These are phyloP conservation scores for Cynaeus angustus DNA, from an alignment of 2,888 invertebrate species.

Conservation along the genomic window DNA sequence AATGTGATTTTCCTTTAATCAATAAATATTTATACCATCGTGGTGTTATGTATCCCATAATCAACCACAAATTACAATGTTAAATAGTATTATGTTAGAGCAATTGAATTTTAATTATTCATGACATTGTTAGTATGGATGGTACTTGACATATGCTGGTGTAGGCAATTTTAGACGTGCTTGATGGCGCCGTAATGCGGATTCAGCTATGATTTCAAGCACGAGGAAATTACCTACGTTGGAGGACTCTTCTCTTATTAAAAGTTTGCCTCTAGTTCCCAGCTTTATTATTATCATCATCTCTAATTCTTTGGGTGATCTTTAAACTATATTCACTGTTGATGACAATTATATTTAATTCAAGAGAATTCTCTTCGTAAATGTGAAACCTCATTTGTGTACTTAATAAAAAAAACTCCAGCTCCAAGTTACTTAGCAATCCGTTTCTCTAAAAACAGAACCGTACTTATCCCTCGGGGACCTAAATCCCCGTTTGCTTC, in stretches of 20 bases:
- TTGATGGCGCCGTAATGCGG: conserved; percentile 18
- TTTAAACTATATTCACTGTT: conserved; percentile 9
- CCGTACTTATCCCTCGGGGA: no score
- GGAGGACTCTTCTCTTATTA: conserved; percentile 4
- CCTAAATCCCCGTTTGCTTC: no score
- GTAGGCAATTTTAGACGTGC: conserved; percentile 19
- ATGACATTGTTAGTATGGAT: conserved; percentile 29
- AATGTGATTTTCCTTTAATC: conserved; percentile 31
- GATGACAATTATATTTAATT: neutral
- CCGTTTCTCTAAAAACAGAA: no score
- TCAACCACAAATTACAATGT: conserved; percentile 22
- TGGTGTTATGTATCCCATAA: neutral
- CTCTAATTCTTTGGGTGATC: neutral
- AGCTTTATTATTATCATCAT: conserved; percentile 23
- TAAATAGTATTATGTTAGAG: neutral
- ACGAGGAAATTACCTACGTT: conserved; percentile 13
- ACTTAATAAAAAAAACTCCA: no score
- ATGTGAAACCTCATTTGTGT: no score
- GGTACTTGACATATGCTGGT: conserved; percentile 32
- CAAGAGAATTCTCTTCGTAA: neutral
- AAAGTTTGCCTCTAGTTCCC: conserved; percentile 16
- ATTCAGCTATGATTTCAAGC: conserved; percentile 9
- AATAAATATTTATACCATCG: conserved; percentile 27
- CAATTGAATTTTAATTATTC: conserved; percentile 39
- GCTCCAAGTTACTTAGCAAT: no score